A percentile compares a stretch with the other conserved stretches of the same genome.
These are phyloP conservation scores for Volucella bombylans DNA, from an alignment of 2,888 invertebrate genomes.

Conservation along the genomic window DNA sequence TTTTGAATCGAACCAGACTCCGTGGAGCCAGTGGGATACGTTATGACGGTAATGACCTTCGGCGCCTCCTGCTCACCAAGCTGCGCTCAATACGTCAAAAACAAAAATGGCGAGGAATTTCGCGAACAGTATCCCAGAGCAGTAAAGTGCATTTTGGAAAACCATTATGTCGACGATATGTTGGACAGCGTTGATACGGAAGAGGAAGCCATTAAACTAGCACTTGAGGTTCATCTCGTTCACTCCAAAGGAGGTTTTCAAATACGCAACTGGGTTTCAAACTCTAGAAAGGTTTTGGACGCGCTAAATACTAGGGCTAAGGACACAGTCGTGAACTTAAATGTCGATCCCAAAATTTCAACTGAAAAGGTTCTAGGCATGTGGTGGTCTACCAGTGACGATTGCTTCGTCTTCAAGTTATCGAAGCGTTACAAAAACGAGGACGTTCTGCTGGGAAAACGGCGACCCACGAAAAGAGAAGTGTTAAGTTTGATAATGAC, in stretches of 20 bases:
- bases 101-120: no score
- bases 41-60: slow-evolving; percentile 35
- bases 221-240: slow-evolving; percentile 43
- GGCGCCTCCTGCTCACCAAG: no score
- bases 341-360: not conserved
- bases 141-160: no score
- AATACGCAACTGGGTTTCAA: slow-evolving; percentile 38
- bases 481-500: slow-evolving; percentile 15
- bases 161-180: no score
- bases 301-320: not conserved
- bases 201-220: not conserved
- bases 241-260: slow-evolving; percentile 52
- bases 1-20: slow-evolving; percentile 73
- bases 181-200: no score
- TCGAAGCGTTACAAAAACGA: slow-evolving; percentile 19
- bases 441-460: not conserved
- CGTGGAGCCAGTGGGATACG: slow-evolving; percentile 31
- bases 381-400: slow-evolving; percentile 15
- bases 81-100: no score
- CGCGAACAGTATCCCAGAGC: no score
- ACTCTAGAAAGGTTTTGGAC: not conserved
- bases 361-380: slow-evolving; percentile 18
- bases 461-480: slow-evolving; percentile 9
- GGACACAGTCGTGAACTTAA: not conserved
- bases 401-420: slow-evolving; percentile 12